Evolutionary conservation across 2,797 vertebrate genomes (phyloP).

Genomic region (Myripristis jacobus): DNA sequence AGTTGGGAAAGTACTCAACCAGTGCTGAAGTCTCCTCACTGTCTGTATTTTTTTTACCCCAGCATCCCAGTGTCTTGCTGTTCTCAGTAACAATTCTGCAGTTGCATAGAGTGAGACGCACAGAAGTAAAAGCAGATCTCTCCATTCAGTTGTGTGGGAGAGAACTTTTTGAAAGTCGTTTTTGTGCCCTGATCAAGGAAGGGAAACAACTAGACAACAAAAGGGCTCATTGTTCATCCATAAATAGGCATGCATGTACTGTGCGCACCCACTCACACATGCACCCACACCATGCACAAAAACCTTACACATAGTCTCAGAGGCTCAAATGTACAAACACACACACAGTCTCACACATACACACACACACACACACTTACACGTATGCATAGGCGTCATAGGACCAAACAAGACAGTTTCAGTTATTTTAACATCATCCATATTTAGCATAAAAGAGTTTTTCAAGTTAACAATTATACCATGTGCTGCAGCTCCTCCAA

Average conservation of each 20-base stretch:
- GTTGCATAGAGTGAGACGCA: slow-evolving; percentile 13
- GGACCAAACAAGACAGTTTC: no score
- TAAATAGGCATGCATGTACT: slow-evolving; percentile 19
- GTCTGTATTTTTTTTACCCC: background rate
- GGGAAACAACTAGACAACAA: slow-evolving; percentile 29
- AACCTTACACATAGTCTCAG: slow-evolving; percentile 11
- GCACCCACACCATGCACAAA: background rate
- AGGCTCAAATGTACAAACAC: background rate
- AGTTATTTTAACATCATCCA: no score
- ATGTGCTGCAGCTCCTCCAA: background rate
- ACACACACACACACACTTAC: no score
- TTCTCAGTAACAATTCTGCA: slow-evolving; percentile 21
- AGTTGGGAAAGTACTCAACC: slow-evolving; percentile 13
- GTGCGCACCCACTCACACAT: slow-evolving; percentile 3
- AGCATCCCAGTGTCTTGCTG: slow-evolving; percentile 4
- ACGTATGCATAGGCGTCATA: no score
- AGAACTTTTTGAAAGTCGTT: slow-evolving; percentile 4
- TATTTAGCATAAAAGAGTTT: no score
- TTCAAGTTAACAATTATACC: background rate
- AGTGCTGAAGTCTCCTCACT: background rate
- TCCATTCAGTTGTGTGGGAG: slow-evolving; percentile 44
- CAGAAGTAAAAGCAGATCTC: slow-evolving; percentile 15
- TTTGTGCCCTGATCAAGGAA: slow-evolving; percentile 45
- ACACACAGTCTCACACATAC: background rate
- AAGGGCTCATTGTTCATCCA: slow-evolving; percentile 36